A percentile compares a stretch with the other conserved stretches of the same genome.
phyloP scores from a whole-genome alignment of 2,888 invertebrate species.

The Agonopterix subpropinquella region DNA sequence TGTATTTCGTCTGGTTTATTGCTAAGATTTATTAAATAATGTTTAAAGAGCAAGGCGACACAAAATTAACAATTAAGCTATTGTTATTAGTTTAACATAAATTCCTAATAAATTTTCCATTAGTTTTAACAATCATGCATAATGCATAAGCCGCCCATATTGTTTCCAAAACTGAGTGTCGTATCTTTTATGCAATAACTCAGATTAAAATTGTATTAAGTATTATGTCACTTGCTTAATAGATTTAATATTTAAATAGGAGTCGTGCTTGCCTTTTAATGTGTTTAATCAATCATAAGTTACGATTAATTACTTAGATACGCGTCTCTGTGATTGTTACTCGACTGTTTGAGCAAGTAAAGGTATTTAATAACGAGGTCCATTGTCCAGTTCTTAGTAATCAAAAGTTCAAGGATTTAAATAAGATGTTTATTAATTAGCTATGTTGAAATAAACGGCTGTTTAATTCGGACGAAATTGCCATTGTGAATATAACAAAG shows the following conservation, averaged over 20 bases:
- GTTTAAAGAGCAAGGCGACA: constrained; percentile 20
- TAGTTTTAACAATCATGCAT: constrained; percentile 46
- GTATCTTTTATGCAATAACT: constrained; percentile 62
- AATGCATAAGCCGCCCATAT: constrained; percentile 60
- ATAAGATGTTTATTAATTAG: constrained; percentile 71
- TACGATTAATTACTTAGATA: constrained; percentile 74
- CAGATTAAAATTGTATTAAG: constrained; percentile 69
- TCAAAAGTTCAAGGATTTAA: constrained; percentile 69
- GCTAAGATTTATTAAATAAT: neutral
- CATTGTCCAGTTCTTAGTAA: constrained; percentile 62
- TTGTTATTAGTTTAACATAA: constrained; percentile 57
- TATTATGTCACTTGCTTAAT: constrained; percentile 69
- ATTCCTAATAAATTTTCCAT: constrained; percentile 53
- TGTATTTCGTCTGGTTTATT: neutral
- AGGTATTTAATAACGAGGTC: constrained; percentile 57
- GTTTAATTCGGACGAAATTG: constrained; percentile 45
- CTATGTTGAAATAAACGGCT: constrained; percentile 49
- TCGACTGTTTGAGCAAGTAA: constrained; percentile 44
- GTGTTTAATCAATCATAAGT: constrained; percentile 73
- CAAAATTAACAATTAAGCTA: constrained; percentile 48
- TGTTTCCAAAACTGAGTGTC: constrained; percentile 59
- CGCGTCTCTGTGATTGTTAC: constrained; percentile 51
- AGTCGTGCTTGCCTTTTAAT: constrained; percentile 67
- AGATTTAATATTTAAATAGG: constrained; percentile 70
- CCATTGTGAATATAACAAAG: constrained; percentile 46